Percentiles rank a stretch among this genome's conserved stretches.
Evolutionary conservation across 2,888 invertebrate genomes (phyloP).

Genomic region (Dicycla oo): DNA sequence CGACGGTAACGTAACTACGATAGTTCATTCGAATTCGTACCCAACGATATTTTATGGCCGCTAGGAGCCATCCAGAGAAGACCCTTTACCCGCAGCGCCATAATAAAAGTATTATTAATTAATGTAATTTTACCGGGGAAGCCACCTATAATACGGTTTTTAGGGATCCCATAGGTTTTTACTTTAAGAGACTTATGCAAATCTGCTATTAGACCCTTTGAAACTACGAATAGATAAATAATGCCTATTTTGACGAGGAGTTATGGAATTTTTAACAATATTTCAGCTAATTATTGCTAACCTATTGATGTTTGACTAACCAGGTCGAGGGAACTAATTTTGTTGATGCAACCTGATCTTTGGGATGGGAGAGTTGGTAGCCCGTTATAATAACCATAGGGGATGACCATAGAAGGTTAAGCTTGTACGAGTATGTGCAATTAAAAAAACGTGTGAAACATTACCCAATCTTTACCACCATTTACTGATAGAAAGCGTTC

Average conservation of each 20-base stretch:
- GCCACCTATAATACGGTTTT: constrained; percentile 34
- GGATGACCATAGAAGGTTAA: neutral
- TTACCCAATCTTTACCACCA: neutral
- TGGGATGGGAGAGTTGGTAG: neutral
- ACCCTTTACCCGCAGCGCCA: constrained; percentile 29
- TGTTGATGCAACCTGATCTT: neutral
- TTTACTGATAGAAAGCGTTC: neutral
- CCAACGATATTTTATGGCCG: constrained; percentile 53
- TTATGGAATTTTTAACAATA: neutral
- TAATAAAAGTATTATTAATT: constrained; percentile 51
- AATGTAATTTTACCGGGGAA: constrained; percentile 25
- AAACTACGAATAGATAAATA: constrained; percentile 15
- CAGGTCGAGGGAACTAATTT: neutral
- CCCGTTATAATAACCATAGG: too few relatives aligned
- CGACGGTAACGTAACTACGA: constrained; percentile 37
- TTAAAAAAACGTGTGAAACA: neutral
- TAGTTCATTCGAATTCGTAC: constrained; percentile 49
- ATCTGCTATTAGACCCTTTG: constrained; percentile 12
- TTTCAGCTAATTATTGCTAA: neutral
- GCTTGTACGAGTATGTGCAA: neutral
- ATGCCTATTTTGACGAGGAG: neutral
- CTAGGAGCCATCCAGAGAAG: neutral
- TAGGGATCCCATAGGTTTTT: constrained; percentile 42
- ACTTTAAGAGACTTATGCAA: constrained; percentile 24
- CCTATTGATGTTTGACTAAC: neutral